Conservation (phyloP, 2,888 invertebrate genomes). For the Escarpia spicata region DNA sequence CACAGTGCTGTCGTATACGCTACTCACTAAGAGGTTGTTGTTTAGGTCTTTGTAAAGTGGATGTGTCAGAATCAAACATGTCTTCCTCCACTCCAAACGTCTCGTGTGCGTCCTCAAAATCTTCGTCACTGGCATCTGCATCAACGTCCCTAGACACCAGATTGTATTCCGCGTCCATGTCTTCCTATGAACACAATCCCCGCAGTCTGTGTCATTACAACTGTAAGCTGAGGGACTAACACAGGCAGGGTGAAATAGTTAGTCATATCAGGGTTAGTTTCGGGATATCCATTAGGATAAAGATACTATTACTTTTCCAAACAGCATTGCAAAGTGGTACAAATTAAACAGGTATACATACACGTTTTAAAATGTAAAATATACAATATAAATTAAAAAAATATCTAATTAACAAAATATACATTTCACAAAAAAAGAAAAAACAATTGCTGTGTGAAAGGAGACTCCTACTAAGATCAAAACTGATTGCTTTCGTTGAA, state of each 20-base stretch:
- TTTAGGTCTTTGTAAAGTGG: conserved; percentile 14
- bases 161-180: not conserved
- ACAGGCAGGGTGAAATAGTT: not conserved
- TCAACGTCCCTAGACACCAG: conserved; percentile 43
- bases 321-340: no score
- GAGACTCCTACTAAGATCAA: no score
- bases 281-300: no score
- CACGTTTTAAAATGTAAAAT: no score
- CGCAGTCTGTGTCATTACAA: not conserved
- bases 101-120: conserved; percentile 87
- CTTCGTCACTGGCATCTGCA: conserved; percentile 68
- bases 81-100: conserved; percentile 86
- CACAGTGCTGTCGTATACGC: not conserved
- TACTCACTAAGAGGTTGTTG: conserved; percentile 39
- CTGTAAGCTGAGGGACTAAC: not conserved
- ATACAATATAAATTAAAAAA: no score
- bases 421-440: no score
- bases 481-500: no score
- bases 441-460: no score
- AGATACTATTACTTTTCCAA: no score
- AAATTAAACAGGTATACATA: no score
- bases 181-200: not conserved
- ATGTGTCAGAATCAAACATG: conserved; percentile 37
- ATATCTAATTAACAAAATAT: no score
- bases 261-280: not conserved